Conservation (phyloP, 2,797 vertebrate species). For the Tamandua tetradactyla region DNA sequence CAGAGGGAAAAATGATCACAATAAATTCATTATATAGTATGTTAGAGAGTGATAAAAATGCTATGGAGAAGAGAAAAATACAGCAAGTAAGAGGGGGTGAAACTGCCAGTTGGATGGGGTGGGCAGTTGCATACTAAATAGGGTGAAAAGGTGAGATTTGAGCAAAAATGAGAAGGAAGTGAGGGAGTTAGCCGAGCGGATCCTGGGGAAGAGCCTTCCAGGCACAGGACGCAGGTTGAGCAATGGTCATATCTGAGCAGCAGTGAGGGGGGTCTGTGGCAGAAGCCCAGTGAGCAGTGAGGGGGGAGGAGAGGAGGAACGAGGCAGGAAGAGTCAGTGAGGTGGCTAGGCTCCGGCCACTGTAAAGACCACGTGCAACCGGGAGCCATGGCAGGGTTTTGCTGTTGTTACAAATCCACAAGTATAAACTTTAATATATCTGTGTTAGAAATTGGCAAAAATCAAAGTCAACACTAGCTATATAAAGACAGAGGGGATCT, state of each 20-base stretch:
- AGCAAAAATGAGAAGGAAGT: too few species aligned
- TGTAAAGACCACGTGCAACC: fast-evolving
- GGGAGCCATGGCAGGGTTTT: background rate
- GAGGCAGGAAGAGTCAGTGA: background rate
- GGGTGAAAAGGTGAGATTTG: background rate
- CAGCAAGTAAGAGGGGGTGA: background rate
- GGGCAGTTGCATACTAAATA: background rate
- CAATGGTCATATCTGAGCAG: background rate
- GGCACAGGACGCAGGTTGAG: background rate
- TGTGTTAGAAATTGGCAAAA: background rate
- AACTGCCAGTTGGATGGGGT: background rate
- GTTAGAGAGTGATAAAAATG: background rate
- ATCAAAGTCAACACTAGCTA: background rate
- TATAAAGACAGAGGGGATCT: background rate
- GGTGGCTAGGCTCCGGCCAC: background rate
- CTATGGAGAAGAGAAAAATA: background rate
- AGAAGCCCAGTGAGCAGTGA: background rate
- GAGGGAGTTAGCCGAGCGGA: background rate
- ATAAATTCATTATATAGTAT: background rate
- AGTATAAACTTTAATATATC: background rate
- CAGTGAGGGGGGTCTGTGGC: background rate
- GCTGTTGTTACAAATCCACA: background rate
- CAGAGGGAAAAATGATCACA: background rate
- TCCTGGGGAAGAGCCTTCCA: too few species aligned
- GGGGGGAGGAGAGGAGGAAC: background rate